Evolutionary conservation across 1,140 invertebrate species (phyloP), one percentile per base, ranked within the genome.

Genomic region (Fopius arisanus): DNA sequence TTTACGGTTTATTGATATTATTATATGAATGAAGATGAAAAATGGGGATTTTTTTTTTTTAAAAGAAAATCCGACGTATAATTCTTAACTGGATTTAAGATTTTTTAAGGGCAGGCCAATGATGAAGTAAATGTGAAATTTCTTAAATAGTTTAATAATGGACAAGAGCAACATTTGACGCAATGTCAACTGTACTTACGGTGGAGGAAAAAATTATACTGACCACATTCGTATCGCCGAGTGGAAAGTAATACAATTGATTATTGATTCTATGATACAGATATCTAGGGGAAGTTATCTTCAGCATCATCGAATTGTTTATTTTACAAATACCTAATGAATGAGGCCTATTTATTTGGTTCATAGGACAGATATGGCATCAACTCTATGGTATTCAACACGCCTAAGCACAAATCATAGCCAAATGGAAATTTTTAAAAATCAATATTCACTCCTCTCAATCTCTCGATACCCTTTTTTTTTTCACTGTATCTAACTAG

Each of bases 401-500:
- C 59, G 40, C 67, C 51, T 68, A 72, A 72, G 71, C 69, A 75
- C 67, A 69, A 75, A 68, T 12, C 31, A 75, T 48, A 75, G 73
- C 73, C 77, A 78, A 80, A 74, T 41, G 69, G 51, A 48, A 26
- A 43, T 41, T 65, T 65, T 16, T 3, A 43, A 54, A 62, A 40
- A 74, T n/a, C 16, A 54, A 33, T 65, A 12, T n/a, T 65, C n/a
- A 66, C 37, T 48, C n/a, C 3, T 37, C 21, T 28, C 16, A 69
- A 80, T 54, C 70, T 68, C 29, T 72, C 69, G 59, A 66, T 65
- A 54, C 67, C 40, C 54, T 78, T 78, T 82, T 77, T 79, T 79
- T 80, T 82, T 78, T 78, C 78, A 82, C 67, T 82, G 76, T 81
- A 84, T 62, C 81, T 78, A 79, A 73, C 68, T 74, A 80, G 65